Conservation (phyloP, 2,797 vertebrate species). For the Melanotaenia maccullochi region DNA sequence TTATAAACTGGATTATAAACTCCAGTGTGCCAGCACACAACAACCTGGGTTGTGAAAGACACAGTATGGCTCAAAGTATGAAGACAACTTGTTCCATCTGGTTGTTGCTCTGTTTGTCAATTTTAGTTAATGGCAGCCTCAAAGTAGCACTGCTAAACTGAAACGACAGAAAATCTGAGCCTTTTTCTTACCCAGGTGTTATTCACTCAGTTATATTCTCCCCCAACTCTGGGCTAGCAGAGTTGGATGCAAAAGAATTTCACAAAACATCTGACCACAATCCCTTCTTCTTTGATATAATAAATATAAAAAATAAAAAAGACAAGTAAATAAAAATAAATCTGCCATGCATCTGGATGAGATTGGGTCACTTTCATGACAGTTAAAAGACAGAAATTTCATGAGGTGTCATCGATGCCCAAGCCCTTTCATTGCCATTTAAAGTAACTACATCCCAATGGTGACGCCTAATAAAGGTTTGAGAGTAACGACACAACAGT, state of each 20-base stretch:
- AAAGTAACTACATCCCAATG: slow-evolving; percentile 37
- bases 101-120: not conserved
- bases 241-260: too few species aligned
- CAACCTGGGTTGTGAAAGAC: not conserved
- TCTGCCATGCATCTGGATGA: not conserved
- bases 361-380: not conserved
- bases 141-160: not conserved
- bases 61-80: not conserved
- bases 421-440: slow-evolving; percentile 66
- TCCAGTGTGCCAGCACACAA: too few species aligned
- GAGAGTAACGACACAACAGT: slow-evolving; percentile 41
- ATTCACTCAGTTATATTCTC: too few species aligned
- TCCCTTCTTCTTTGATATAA: too few species aligned
- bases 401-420: slow-evolving; percentile 42
- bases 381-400: slow-evolving; percentile 50
- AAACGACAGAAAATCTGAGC: too few species aligned
- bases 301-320: too few species aligned
- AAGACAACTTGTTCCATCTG: not conserved
- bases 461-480: slow-evolving; percentile 26
- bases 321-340: not conserved
- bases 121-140: not conserved
- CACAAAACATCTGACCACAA: too few species aligned
- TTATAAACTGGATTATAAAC: too few species aligned
- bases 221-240: too few species aligned
- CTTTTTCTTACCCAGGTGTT: too few species aligned